Evolutionary conservation across 1,140 invertebrate species (phyloP).

Genomic region (Ooceraea biroi): DNA sequence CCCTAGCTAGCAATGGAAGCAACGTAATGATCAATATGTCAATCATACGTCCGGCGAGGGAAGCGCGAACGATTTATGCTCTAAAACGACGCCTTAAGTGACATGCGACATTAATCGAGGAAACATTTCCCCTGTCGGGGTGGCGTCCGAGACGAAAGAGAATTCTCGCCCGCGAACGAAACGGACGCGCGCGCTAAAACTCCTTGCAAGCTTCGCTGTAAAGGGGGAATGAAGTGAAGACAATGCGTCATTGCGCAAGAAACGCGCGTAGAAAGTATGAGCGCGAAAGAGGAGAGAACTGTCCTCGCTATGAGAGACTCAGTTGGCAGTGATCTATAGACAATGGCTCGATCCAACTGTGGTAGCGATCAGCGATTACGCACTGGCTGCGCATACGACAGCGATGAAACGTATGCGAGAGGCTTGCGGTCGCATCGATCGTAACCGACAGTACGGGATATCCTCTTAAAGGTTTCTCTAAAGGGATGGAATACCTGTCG

Average conservation of each 20-base stretch:
- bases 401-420: constrained; percentile 71
- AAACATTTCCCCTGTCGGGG: neutral
- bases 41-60: constrained; percentile 72
- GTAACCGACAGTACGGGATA: constrained; percentile 48
- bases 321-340: constrained; percentile 80
- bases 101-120: constrained; percentile 24
- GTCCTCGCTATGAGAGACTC: constrained; percentile 37
- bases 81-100: constrained; percentile 41
- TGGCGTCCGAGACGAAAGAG: constrained; percentile 4
- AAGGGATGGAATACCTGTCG: constrained; percentile 79
- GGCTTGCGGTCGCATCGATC: constrained; percentile 72
- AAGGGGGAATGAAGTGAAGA: constrained; percentile 65
- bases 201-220: constrained; percentile 70
- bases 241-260: constrained; percentile 34
- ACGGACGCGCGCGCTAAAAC: neutral
- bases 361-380: constrained; percentile 75
- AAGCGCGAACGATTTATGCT: constrained; percentile 57
- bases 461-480: constrained; percentile 25
- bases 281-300: constrained; percentile 1
- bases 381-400: constrained; percentile 61
- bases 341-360: constrained; percentile 86
- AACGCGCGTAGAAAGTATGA: constrained; percentile 28
- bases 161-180: constrained; percentile 31
- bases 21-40: constrained; percentile 83
- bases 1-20: constrained; percentile 86